phyloP scores from a whole-genome alignment of 2,797 vertebrate species.

The Enteromius fasciolatus region DNA sequence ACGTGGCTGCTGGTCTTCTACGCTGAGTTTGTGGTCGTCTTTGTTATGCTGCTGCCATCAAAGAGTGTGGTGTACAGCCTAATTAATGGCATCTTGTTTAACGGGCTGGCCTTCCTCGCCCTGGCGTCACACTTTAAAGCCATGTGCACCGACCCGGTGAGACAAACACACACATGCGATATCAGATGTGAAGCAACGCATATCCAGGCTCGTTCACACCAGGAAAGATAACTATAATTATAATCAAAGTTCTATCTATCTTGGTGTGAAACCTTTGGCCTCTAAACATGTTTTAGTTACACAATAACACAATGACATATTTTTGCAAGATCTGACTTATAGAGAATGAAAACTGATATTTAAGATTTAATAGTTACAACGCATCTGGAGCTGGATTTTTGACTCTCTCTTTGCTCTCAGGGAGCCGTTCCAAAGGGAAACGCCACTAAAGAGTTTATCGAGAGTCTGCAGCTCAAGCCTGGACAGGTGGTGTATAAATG shows the following conservation, averaged over 20 bases:
- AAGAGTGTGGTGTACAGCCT: conserved; percentile 87
- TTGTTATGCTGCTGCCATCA: conserved; percentile 92
- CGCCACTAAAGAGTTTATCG: conserved; percentile 97
- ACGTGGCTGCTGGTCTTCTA: conserved; percentile 97
- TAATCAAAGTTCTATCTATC: neutral
- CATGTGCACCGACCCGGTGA: conserved; percentile 96
- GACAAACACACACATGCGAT: neutral
- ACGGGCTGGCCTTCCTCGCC: conserved; percentile 89
- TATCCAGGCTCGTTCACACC: neutral
- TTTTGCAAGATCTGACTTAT: neutral
- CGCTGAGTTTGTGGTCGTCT: conserved; percentile 95
- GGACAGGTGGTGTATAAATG: conserved; percentile 99
- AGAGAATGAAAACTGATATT: neutral
- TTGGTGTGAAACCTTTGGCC: neutral
- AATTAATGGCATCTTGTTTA: conserved; percentile 93
- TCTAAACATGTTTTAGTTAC: neutral
- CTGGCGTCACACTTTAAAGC: conserved; percentile 92
- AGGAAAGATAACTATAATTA: neutral
- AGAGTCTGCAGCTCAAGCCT: conserved; percentile 95
- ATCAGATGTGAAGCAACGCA: neutral
- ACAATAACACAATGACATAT: neutral
- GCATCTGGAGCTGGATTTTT: conserved; percentile 87
- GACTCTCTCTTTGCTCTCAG: conserved; percentile 75
- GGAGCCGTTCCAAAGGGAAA: conserved; percentile 98
- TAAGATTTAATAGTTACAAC: conserved; percentile 85